These are phyloP conservation scores for Ochropacha duplaris DNA, from an alignment of 2,888 invertebrate genomes.

Conservation along the genomic window DNA sequence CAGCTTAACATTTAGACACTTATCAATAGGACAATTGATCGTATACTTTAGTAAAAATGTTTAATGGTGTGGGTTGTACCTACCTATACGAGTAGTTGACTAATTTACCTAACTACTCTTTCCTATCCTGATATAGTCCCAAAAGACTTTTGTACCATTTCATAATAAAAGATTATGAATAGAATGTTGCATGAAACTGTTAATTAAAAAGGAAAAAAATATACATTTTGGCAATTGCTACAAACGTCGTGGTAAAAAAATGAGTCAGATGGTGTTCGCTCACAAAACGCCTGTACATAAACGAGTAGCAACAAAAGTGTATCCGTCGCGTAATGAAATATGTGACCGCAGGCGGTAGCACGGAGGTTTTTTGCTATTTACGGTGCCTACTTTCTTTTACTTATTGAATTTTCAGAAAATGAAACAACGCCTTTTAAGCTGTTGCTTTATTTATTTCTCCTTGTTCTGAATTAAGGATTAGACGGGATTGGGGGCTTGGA, in stretches of 20 bases:
- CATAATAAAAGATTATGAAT: too few relatives aligned
- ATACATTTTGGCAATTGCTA: too few relatives aligned
- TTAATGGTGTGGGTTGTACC: too few relatives aligned
- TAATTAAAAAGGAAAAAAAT: too few relatives aligned
- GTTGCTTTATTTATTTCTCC: neutral
- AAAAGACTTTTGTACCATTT: too few relatives aligned
- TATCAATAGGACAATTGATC: too few relatives aligned
- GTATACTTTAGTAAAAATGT: too few relatives aligned
- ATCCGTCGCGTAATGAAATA: conserved; percentile 47
- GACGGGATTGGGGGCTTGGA: neutral
- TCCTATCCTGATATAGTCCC: too few relatives aligned
- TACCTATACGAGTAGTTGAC: neutral
- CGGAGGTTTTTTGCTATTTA: conserved; percentile 31
- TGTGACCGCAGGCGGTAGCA: conserved; percentile 48
- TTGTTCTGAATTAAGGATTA: neutral
- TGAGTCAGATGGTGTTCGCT: conserved; percentile 34
- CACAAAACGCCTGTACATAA: conserved; percentile 46
- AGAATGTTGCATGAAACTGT: too few relatives aligned
- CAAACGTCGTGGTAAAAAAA: conserved; percentile 22
- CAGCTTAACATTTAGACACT: too few relatives aligned
- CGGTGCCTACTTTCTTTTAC: conserved; percentile 12
- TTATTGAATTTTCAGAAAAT: conserved; percentile 2
- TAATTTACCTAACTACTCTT: too few relatives aligned
- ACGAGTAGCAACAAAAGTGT: conserved; percentile 41
- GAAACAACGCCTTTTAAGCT: neutral